Base-by-base conservation (phyloP, 92 coral and sea anemone genomes). In the Porites cylindrica region DNA sequence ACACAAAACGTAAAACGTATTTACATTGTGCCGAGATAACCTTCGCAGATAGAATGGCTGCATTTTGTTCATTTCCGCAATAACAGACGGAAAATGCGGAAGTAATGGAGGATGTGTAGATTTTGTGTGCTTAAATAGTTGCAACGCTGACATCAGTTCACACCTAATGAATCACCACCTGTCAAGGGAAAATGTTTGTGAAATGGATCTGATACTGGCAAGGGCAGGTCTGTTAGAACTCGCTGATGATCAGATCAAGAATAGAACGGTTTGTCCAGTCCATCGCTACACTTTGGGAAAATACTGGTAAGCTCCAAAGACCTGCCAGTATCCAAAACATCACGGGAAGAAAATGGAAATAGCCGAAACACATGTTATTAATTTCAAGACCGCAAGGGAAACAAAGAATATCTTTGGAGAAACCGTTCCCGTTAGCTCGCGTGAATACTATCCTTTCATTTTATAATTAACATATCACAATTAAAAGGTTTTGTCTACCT, bases 311-410 rank as follows among this genome's bases (percentile, higher is more conserved):
- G 77, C 78, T 18, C 69, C 83, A 85, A 85, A 82, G 32, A 85
- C 89, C 72, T 85, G 76, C 67, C 89, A 85, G 89, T 85, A 62
- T 76, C 89, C 83, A 66, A 51, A 38, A 75, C 89, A 85, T 63
- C 76, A 51, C 16, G 82, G 82, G 29, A 76, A 73, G 69, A 76
- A 85, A 85, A 85, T 76, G 32, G 82, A 74, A 51, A 65, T 79
- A 47, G 59, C 82, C 60, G 82, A 80, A 75, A 79, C 82, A 79
- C 81, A 76, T 62, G 64, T 70, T 13, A 79, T 87, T 10, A 77
- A 87, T 29, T 29, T 29, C 32, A 29, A 29, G 83, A 69, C 56
- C 23, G 75, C 90, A 61, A 65, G 78, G 82, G 76, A 61, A 29
- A 87, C 79, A 8, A 71, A 50, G 68, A 71, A 62, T 67, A 69